Base-by-base conservation (phyloP, 2,113 vertebrate species). In the Abramis brama region DNA sequence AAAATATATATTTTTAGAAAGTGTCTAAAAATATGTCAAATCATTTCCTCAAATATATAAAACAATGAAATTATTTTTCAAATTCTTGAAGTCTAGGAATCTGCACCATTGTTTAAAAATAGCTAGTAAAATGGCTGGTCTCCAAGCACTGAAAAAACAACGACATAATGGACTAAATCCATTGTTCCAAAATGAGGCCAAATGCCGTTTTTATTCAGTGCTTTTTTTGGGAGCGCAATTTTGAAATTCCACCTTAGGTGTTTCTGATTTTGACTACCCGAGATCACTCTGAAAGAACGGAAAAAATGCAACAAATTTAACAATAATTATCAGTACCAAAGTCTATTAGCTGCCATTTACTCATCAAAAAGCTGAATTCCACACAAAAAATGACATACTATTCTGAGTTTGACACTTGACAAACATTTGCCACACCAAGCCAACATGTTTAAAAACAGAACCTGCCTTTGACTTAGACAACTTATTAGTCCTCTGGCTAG, bases 31-130 rank as follows among this genome's bases (percentile, higher is more conserved):
- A 93, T 93, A 93, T 45, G 39, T 74, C 87, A 90, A 83, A 13
- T 19, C 17, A 12, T 45, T 83, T 70, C 33, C n/a, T 70, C 45
- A 75, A 50, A 47, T 73, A 90, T 33, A 45, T 74, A 90, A 91
- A 93, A 93, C 92, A 93, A 91, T 91, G 84, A 90, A 91, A 88
- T 88, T 87, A 74, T 88, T 43, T 91, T 86, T 90, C 89, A 91
- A 33, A 83, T 83, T 83, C 81, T 55, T 39, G 25, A 36, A 55
- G 4, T 75, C 6, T 30, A 57, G 25, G 9, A 59, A 93, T 94
- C 90, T 92, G 91, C 90, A 79, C 91, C 78, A 94, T 93, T 94
- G 93, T 94, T 93, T 80, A 36, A 86, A 90, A 88, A 88, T 89
- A 89, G 85, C 66, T 88, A 3, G 9, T 90, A 92, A 89, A 90